These are phyloP conservation scores for Chloroclysta siterata DNA, from an alignment of 2,888 invertebrate genomes.

Conservation along the genomic window DNA sequence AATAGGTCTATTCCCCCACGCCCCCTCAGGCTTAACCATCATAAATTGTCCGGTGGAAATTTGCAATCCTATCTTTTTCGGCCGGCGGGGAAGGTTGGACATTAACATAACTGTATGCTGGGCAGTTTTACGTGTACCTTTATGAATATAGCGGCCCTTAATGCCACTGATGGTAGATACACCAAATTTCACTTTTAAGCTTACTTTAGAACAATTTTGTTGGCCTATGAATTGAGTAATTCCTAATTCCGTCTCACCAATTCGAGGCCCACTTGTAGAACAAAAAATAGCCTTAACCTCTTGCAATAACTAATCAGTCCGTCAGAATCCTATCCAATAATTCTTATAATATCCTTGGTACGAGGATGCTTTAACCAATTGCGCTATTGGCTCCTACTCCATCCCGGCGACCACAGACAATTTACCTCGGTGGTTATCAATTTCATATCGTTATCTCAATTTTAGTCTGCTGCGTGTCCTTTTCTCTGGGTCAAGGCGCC, in stretches of 20 bases:
- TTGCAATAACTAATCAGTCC: background rate
- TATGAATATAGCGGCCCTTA: slow-evolving; percentile 62
- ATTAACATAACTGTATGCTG: slow-evolving; percentile 82
- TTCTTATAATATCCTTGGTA: background rate
- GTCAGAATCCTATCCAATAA: background rate
- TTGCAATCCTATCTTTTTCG: slow-evolving; percentile 83
- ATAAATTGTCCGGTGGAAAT: slow-evolving; percentile 84
- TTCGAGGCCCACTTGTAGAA: background rate
- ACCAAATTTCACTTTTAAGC: slow-evolving; percentile 51
- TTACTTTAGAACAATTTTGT: slow-evolving; percentile 20
- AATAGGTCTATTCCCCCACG: slow-evolving; percentile 78
- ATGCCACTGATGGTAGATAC: slow-evolving; percentile 46
- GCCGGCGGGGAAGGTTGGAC: slow-evolving; percentile 73
- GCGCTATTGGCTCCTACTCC: background rate
- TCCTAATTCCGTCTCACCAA: background rate
- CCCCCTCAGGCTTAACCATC: slow-evolving; percentile 74
- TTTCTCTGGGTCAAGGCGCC: background rate
- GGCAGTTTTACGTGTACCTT: slow-evolving; percentile 72
- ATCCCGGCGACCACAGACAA: background rate
- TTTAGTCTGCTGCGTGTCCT: background rate
- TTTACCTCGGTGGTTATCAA: background rate
- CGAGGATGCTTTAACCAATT: too few species aligned
- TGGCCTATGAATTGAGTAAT: background rate
- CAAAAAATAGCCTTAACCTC: background rate
- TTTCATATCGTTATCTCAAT: background rate